phyloP scores from a whole-genome alignment of 2,113 vertebrate species.

The Gasterosteus nipponicus region DNA sequence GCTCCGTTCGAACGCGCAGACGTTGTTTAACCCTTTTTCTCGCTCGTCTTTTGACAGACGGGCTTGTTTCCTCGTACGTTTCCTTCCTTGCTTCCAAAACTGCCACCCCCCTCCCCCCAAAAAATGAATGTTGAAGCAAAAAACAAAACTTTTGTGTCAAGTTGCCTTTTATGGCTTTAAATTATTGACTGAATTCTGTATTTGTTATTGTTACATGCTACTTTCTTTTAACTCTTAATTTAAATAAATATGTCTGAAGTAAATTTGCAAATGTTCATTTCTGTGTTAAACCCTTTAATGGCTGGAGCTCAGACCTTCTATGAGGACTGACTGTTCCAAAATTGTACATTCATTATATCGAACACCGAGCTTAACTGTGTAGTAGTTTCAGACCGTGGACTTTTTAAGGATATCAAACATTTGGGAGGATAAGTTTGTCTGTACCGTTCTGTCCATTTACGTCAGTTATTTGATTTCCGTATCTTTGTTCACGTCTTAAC shows the following conservation, averaged over 20 bases:
- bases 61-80: conserved; percentile 49
- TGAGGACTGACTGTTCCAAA: not conserved
- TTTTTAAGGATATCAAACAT: not conserved
- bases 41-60: conserved; percentile 10
- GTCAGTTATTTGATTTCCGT: not conserved
- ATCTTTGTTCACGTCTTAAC: not conserved
- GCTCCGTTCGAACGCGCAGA: conserved; percentile 4
- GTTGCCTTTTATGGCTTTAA: conserved; percentile 56
- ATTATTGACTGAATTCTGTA: conserved; percentile 71
- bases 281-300: conserved; percentile 12
- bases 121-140: conserved; percentile 62
- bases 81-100: conserved; percentile 18
- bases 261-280: conserved; percentile 30
- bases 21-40: conserved; percentile 19
- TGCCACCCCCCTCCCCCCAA: conserved; percentile 21
- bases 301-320: not conserved
- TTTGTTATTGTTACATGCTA: conserved; percentile 56
- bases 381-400: not conserved
- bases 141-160: conserved; percentile 55
- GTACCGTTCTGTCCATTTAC: not conserved
- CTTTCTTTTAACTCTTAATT: conserved; percentile 62
- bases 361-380: too few relatives aligned
- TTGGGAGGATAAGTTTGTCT: not conserved
- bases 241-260: conserved; percentile 69
- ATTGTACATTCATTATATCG: too few relatives aligned